Evolutionary conservation across 2,113 vertebrate genomes (phyloP).

Genomic region (Anser cygnoides): DNA sequence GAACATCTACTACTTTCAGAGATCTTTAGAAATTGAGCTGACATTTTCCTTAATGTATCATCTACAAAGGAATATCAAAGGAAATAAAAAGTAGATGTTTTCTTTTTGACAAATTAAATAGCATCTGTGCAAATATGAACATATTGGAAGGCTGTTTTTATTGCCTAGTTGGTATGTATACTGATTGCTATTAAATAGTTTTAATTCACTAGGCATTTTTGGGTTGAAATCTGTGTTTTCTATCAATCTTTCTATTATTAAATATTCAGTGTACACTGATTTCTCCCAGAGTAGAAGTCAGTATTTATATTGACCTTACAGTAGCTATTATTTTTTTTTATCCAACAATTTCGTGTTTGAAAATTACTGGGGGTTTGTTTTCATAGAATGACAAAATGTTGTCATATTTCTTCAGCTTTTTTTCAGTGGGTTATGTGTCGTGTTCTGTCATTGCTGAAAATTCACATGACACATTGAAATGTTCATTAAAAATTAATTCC

Average conservation of each 20-base stretch:
- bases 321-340: background rate
- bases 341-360: background rate
- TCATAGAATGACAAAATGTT: background rate
- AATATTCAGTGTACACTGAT: background rate
- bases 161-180: background rate
- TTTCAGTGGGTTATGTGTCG: background rate
- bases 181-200: background rate
- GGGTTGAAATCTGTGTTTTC: background rate
- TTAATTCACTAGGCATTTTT: background rate
- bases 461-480: background rate
- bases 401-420: background rate
- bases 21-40: background rate
- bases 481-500: background rate
- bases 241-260: background rate
- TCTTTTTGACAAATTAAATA: constrained; percentile 10
- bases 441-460: background rate
- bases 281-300: background rate
- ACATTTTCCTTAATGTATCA: background rate
- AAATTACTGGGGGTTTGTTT: background rate
- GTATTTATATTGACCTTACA: background rate
- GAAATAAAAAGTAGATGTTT: background rate
- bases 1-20: background rate
- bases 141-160: background rate
- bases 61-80: background rate
- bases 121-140: background rate